Base-by-base conservation (phyloP, 2,797 vertebrate species). In the Schizopygopsis pylzovi region DNA sequence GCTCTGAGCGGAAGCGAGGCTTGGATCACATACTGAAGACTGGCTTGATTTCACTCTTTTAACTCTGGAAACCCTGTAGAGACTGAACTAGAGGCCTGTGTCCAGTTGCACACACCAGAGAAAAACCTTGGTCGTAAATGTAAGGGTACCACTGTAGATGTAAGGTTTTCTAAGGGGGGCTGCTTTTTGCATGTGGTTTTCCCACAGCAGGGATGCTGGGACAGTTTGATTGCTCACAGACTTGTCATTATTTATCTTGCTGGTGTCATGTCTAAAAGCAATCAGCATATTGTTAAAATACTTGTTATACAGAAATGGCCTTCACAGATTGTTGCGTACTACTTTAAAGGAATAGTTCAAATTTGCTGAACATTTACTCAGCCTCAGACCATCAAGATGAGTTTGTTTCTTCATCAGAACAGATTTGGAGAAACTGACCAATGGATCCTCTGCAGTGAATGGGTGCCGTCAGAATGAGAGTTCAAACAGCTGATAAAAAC, bases 21-120 rank as follows among this genome's bases (percentile, higher is more conserved):
- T 61, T 61, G 56, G 41, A 43, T 79, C 56, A 43, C 72, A 47
- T 37, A 43, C 11, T 43, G 52, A 77, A 37, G 11, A 16, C 13
- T 56, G 75, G 49, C 75, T 81, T 59, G 37, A 72, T 45, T 18
- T 22, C 20, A n/a, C 22, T 47, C 9, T 80, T 47, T 83, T 22
- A 37, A 68, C n/a, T 68, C 43, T 20, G 25, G 49, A 43, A 41
- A 16, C 47, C 72, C 28, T 37, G 47, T 20, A 52, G 28, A 56
- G 20, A 39, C 28, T 39, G 45, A 76, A 33, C 9, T 12, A 37
- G 4, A 56, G 75, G 20, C 49, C 11, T 56, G 75, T 56, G 49
- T n/a, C 20, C 6, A 13, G 49, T 22, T 56, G 18, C 20, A 77
- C 52, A 33, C 28, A 11, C 47, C 28, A 20, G 20, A 39, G 33